Conservation (phyloP, 2,797 vertebrate species). For the Gymnoscopelus microlampas region DNA sequence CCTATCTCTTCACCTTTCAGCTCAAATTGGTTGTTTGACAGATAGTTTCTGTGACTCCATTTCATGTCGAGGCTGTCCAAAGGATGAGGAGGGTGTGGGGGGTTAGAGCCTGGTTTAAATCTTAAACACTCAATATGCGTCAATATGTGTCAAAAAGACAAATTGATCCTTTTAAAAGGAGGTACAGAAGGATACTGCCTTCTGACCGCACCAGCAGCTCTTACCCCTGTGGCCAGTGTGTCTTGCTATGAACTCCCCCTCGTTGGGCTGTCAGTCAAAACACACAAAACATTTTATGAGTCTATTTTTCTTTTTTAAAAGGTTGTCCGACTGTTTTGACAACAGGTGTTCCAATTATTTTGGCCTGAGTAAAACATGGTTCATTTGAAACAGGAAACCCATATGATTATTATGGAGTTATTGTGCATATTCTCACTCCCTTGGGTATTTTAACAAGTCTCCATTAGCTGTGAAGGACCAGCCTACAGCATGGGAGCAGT, state of each 20-base stretch:
- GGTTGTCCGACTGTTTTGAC: constrained; percentile 54
- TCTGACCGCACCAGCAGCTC: constrained; percentile 26
- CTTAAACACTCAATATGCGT: constrained; percentile 63
- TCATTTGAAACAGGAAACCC: constrained; percentile 59
- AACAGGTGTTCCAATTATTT: constrained; percentile 48
- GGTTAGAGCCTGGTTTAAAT: constrained; percentile 63
- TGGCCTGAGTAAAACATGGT: constrained; percentile 49
- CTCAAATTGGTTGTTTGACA: constrained; percentile 5
- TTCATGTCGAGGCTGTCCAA: constrained; percentile 44
- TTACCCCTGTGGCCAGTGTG: constrained; percentile 23
- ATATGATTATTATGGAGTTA: constrained; percentile 63
- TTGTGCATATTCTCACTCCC: constrained; percentile 52
- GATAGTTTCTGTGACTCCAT: constrained; percentile 15
- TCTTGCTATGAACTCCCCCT: constrained; percentile 41
- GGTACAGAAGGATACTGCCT: constrained; percentile 23
- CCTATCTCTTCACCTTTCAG: neutral
- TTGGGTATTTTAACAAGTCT: constrained; percentile 53
- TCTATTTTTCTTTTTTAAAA: constrained; percentile 39
- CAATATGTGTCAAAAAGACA: constrained; percentile 22
- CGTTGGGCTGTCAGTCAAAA: constrained; percentile 56
- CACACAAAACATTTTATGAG: constrained; percentile 39
- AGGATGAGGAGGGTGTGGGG: constrained; percentile 23
- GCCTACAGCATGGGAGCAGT: constrained; percentile 31
- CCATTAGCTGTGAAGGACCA: constrained; percentile 35
- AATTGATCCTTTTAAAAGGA: constrained; percentile 44